Evolutionary conservation across 2,888 invertebrate genomes (phyloP), one percentile per base, ranked within the genome.

Genomic region (Mylabris sibirica): DNA sequence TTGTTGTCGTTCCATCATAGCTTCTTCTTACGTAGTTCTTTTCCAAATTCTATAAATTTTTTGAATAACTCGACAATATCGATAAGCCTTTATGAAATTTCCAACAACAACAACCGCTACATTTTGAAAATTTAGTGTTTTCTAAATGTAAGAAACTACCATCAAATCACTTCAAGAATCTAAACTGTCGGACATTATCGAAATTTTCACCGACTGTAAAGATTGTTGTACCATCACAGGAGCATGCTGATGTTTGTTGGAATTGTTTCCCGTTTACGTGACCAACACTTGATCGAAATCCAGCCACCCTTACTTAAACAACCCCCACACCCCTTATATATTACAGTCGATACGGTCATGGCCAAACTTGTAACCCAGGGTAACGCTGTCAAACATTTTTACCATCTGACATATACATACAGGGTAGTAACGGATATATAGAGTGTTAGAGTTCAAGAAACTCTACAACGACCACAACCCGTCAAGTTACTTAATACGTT

Each of bases 1-100:
- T 17, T 60, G 60, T 60, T 60, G 35, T 60, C 60, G 9, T 35
- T 35, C n/a, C 60, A 60, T 60, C 9, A 61, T 14, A 20, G 22
- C 34, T 2, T 17, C n/a, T 30, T 61, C n/a, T 34, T 41, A 24
- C 9, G 2, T 8, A 6, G 6, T 22, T 3, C 12, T 53, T 0
- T 9, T 14, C 1, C 1, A 44, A 17, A 17, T n/a, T 44, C 12
- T 17, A 44, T 6, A 8, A n/a, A 44, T 17, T 44, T n/a, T 38
- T 38, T 34, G 8, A 34, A 34, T 34, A 34, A 34, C 38, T 38
- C 6, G 9, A 38, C 1, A 1, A 14, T 5, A 38, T 14, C 38
- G 38, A 12, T 38, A 38, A 38, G 6, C 38, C 3, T 3, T 14
- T 14, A 14, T 12, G 14, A 38, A 14, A 14, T 38, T 38, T 14